These are phyloP conservation scores for Mormyrus lacerda DNA, from an alignment of 2,113 vertebrate genomes.

Conservation along the genomic window DNA sequence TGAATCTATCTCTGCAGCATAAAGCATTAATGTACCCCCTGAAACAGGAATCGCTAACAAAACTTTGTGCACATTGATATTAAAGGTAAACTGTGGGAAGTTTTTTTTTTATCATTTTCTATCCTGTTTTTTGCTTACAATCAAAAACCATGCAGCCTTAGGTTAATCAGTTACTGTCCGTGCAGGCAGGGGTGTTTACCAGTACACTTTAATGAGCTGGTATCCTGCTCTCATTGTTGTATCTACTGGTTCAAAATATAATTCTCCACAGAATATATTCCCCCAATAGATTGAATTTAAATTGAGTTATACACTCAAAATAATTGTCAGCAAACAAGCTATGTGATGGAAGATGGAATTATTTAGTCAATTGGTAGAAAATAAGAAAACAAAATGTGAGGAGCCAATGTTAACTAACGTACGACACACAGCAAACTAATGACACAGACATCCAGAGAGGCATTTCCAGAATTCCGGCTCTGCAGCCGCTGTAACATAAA, in stretches of 20 bases:
- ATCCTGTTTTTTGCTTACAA: not conserved
- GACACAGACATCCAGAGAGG: not conserved
- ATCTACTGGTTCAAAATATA: not conserved
- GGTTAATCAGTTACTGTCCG: not conserved
- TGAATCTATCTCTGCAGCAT: not conserved
- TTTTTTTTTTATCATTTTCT: not conserved
- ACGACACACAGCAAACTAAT: not conserved
- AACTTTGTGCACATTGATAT: not conserved
- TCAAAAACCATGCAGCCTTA: not conserved
- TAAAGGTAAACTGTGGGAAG: not conserved
- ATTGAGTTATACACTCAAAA: not conserved
- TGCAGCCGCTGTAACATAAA: not conserved
- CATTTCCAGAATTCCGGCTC: not conserved
- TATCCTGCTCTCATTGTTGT: not conserved
- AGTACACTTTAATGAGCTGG: not conserved
- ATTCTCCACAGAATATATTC: not conserved
- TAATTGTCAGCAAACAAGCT: constrained; percentile 7
- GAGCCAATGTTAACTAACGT: not conserved
- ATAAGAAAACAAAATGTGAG: not conserved
- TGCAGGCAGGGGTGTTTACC: not conserved
- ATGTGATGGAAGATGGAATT: not conserved
- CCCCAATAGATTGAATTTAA: not conserved
- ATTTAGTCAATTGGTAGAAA: not conserved
- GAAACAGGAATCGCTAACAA: not conserved
- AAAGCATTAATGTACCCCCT: not conserved